Evolutionary conservation across 2,797 vertebrate species (phyloP), one percentile per base, ranked within the genome.

Genomic region (Pterois miles): DNA sequence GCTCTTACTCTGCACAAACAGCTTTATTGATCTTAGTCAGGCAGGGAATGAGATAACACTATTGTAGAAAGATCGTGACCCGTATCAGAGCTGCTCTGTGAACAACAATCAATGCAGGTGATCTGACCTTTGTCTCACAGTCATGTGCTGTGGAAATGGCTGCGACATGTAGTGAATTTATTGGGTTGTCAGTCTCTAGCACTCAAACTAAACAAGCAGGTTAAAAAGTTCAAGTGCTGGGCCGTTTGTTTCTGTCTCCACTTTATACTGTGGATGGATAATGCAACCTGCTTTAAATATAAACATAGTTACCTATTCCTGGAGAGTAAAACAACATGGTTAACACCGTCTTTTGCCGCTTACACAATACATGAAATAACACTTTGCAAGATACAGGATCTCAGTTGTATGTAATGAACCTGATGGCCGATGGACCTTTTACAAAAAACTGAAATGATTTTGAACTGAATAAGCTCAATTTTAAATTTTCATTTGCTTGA

Each of bases 21-120:
- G 36, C 4, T 65, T 20, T 38, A 36, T 48, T 56, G 14, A 25
- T 59, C 20, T 22, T 13, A 3, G 23, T 65, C 18, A 46, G 11
- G n/a, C 13, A 71, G 46, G 16, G 58, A 36, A 69, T 68, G 14
- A 29, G 38, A 63, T 54, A 38, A 53, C 22, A 20, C 13, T 1
- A 3, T 6, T 36, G 40, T 69, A 71, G 33, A 80, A 36, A 68
- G 46, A 29, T 71, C 56, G 27, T 72, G 48, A 73, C 38, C 54
- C 5, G 3, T 71, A 29, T 33, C 8, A 40, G 40, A 50, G 43
- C 59, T 29, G 46, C 36, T 70, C 29, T 54, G 31, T 67, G 54
- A n/a, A 59, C 67, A 69, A 18, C 5, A 14, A n/a, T 25, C 3
- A 9, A 36, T 2, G 1, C 25, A 18, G 54, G 16, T 46, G 5